A percentile compares a stretch with the other conserved stretches of the same genome.
Conservation (phyloP, 53 echinoderm and acorn worm species). For the Pentamera pediparva region DNA sequence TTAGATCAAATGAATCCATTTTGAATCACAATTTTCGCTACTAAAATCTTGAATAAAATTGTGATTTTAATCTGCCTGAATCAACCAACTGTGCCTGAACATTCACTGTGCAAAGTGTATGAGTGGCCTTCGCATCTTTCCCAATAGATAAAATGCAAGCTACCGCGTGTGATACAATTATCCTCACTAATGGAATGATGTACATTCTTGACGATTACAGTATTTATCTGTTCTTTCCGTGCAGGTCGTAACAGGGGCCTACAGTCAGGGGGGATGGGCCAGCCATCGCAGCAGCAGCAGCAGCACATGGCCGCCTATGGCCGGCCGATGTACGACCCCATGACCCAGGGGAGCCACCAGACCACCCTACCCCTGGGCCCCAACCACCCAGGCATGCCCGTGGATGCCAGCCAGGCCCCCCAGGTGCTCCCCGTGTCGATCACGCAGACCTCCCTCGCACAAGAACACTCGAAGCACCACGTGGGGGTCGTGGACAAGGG, state of each 20-base stretch:
- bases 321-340: conserved; percentile 46
- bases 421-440: conserved; percentile 5
- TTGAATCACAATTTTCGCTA: no score
- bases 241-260: conserved; percentile 21
- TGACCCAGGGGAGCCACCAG: conserved; percentile 27
- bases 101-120: no score
- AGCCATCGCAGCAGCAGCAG: conserved; percentile 40
- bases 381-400: conserved; percentile 25
- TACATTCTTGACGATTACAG: no score
- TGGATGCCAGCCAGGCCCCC: conserved; percentile 37
- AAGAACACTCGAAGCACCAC: conserved; percentile 32
- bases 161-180: no score
- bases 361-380: conserved; percentile 27
- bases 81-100: no score
- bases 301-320: conserved; percentile 33
- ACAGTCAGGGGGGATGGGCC: conserved; percentile 40
- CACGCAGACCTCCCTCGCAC: conserved; percentile 7
- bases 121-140: no score
- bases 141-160: no score
- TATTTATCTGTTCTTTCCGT: background rate
- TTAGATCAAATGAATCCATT: no score
- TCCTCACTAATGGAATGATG: no score
- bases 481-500: conserved; percentile 21
- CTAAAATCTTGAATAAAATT: no score
- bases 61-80: no score